phyloP scores from a whole-genome alignment of 2,888 invertebrate species.

The Protodeltote pygarga region DNA sequence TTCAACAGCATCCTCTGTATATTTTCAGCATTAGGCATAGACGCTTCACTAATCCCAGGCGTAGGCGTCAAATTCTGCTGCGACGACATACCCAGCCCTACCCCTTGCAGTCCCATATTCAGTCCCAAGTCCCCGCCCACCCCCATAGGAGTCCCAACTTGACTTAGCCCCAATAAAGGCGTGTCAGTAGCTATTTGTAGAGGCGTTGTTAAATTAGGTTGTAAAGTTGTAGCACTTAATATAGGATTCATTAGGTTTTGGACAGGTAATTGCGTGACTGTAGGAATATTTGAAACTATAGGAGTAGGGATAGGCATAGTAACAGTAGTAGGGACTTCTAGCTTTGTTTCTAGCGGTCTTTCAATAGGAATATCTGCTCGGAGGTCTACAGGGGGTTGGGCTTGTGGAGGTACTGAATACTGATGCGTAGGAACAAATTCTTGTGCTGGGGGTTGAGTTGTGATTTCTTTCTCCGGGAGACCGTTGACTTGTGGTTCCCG shows the following conservation, averaged over 20 bases:
- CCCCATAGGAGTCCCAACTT: conserved; percentile 73
- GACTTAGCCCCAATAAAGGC: conserved; percentile 69
- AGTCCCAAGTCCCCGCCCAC: conserved; percentile 68
- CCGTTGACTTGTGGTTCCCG: no score
- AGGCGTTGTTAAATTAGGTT: conserved; percentile 72
- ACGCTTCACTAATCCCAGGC: conserved; percentile 58
- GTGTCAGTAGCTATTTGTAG: conserved; percentile 79
- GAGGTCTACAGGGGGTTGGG: conserved; percentile 52
- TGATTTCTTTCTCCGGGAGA: no score
- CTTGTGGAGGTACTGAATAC: conserved; percentile 64
- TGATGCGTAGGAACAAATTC: conserved; percentile 71
- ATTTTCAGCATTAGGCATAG: conserved; percentile 77
- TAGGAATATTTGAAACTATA: conserved; percentile 44
- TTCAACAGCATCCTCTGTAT: conserved; percentile 83
- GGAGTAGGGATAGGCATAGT: conserved; percentile 45
- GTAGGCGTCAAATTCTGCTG: conserved; percentile 64
- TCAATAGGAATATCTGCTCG: conserved; percentile 43
- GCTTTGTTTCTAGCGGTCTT: conserved; percentile 35
- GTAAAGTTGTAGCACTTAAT: conserved; percentile 58
- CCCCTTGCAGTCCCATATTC: conserved; percentile 52
- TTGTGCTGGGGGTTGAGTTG: conserved; percentile 39
- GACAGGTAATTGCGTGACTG: conserved; percentile 36
- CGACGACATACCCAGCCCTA: conserved; percentile 51
- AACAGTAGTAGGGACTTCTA: conserved; percentile 44
- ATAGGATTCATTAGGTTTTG: conserved; percentile 55